phyloP scores from a whole-genome alignment of 2,888 invertebrate genomes.

The Melieria crassipennis region DNA sequence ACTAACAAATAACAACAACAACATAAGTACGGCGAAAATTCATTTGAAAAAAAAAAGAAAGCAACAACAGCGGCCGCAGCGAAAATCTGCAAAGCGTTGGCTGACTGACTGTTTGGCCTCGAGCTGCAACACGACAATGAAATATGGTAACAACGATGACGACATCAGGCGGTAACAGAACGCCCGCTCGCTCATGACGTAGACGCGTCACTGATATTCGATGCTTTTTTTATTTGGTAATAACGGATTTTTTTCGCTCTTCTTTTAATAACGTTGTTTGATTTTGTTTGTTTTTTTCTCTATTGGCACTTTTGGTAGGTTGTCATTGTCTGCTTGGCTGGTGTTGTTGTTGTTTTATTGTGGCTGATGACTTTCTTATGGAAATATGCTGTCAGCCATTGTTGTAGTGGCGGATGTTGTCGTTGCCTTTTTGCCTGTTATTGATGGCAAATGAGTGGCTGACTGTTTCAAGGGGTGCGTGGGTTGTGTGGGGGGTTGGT shows the following conservation, averaged over 20 bases:
- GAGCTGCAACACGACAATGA: slow-evolving; percentile 17
- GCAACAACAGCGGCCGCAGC: not conserved
- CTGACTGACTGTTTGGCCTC: slow-evolving; percentile 4
- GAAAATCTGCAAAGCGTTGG: not conserved
- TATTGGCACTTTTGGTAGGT: no score
- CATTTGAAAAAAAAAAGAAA: not conserved
- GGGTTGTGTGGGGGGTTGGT: no score
- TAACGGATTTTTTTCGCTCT: no score
- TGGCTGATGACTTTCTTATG: slow-evolving; percentile 28
- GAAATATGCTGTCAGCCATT: slow-evolving; percentile 4
- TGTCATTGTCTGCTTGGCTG: no score
- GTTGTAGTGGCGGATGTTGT: no score
- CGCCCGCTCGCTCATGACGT: not conserved
- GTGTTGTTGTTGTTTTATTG: not conserved
- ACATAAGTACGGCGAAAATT: not conserved
- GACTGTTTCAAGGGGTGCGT: no score
- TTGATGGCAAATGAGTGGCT: not conserved
- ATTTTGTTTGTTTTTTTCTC: no score
- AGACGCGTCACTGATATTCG: no score
- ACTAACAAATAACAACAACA: slow-evolving; percentile 1
- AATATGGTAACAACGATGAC: slow-evolving; percentile 19
- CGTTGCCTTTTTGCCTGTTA: slow-evolving; percentile 10
- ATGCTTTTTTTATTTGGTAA: no score
- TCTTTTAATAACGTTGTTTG: no score
- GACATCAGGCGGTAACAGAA: slow-evolving; percentile 5